Conservation (phyloP, 2,113 vertebrate species). For the Odontesthes bonariensis region DNA sequence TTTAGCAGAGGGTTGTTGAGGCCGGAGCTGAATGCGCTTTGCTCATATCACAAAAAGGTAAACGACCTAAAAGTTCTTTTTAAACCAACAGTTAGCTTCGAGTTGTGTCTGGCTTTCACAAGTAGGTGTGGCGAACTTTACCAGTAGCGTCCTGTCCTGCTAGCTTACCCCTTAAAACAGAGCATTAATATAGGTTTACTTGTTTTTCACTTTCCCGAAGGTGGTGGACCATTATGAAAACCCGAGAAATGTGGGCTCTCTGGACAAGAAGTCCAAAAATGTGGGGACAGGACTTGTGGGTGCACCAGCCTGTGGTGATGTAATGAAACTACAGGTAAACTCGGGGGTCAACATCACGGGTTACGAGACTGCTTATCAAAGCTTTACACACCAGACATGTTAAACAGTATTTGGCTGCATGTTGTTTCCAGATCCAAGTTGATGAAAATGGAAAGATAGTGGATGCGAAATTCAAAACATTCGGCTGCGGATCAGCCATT, state of each 20-base stretch:
- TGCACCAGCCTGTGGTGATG: constrained; percentile 95
- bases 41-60: constrained; percentile 82
- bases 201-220: constrained; percentile 65
- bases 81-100: background rate
- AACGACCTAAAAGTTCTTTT: background rate
- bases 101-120: background rate
- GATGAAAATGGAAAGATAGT: constrained; percentile 89
- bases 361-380: no score
- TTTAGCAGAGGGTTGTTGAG: constrained; percentile 51
- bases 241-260: constrained; percentile 93
- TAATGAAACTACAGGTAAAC: constrained; percentile 92
- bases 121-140: background rate
- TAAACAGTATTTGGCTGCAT: background rate
- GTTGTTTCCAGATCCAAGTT: constrained; percentile 86
- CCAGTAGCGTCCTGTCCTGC: no score
- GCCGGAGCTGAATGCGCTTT: constrained; percentile 39
- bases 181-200: background rate
- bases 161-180: background rate
- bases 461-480: constrained; percentile 93
- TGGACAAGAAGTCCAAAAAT: constrained; percentile 91
- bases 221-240: constrained; percentile 98
- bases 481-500: constrained; percentile 94
- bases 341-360: background rate
- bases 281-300: constrained; percentile 97
- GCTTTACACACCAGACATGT: no score